These are phyloP conservation scores for Clanis bilineata DNA, from an alignment of 2,888 invertebrate genomes.

Conservation along the genomic window DNA sequence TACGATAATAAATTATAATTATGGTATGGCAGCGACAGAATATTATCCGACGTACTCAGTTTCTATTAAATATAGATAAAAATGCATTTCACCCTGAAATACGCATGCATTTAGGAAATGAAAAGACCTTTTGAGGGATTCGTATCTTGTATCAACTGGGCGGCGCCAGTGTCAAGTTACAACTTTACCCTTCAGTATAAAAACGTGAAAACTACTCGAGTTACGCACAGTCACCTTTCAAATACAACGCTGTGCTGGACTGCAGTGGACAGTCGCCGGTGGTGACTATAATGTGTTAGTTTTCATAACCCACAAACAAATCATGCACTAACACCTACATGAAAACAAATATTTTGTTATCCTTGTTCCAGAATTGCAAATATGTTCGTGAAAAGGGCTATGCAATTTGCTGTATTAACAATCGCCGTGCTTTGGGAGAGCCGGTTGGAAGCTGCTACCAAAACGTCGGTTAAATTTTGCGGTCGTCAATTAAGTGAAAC, in stretches of 20 bases:
- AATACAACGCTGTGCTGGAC: neutral
- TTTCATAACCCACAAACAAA: neutral
- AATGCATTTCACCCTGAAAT: slow-evolving; percentile 53
- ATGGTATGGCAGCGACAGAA: slow-evolving; percentile 16
- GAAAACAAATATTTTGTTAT: neutral
- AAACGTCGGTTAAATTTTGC: slow-evolving; percentile 62
- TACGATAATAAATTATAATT: slow-evolving; percentile 14
- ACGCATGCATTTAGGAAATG: slow-evolving; percentile 74
- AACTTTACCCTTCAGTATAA: slow-evolving; percentile 72
- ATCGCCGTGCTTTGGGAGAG: slow-evolving; percentile 53
- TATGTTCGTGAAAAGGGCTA: slow-evolving; percentile 58
- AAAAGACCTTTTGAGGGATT: slow-evolving; percentile 53
- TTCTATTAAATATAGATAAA: slow-evolving; percentile 36
- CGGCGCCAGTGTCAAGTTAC: slow-evolving; percentile 65
- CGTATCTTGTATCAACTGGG: slow-evolving; percentile 57
- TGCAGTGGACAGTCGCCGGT: no score
- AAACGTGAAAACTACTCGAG: slow-evolving; percentile 59
- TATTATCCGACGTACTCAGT: slow-evolving; percentile 21
- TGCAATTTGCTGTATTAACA: slow-evolving; percentile 54
- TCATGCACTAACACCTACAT: no score
- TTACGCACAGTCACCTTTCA: slow-evolving; percentile 57
- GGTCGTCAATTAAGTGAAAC: slow-evolving; percentile 69
- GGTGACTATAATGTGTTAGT: neutral
- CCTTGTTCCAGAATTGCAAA: slow-evolving; percentile 39
- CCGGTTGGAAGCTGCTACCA: slow-evolving; percentile 51